Conservation (phyloP, 2,113 vertebrate genomes). For the Pelecanoides urinatrix region DNA sequence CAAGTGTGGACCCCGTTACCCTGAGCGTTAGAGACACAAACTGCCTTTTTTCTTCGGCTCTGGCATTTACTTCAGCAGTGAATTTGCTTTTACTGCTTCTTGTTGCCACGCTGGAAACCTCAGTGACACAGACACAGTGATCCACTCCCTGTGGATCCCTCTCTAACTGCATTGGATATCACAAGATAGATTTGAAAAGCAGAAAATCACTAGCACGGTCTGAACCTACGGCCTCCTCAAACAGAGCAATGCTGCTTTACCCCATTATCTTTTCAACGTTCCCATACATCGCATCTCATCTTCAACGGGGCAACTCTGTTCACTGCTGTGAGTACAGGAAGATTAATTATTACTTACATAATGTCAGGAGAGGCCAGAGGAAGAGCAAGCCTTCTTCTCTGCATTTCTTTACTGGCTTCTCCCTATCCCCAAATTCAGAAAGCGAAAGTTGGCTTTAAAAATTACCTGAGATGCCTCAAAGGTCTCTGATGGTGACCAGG, state of each 20-base stretch:
- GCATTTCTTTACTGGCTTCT: background rate
- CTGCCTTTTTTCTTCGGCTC: background rate
- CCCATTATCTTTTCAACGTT: background rate
- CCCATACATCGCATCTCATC: background rate
- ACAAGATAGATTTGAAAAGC: background rate
- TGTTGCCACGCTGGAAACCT: background rate
- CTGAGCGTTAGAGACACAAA: background rate
- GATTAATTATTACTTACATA: background rate
- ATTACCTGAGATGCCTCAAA: constrained; percentile 87
- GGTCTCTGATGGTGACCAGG: constrained; percentile 85
- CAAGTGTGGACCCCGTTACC: background rate
- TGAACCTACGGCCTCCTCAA: background rate
- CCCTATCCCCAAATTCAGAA: background rate
- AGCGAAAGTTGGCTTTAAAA: background rate
- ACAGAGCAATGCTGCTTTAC: background rate
- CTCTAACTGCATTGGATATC: accelerated
- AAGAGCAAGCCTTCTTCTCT: background rate
- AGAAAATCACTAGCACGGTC: background rate
- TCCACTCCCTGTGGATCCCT: background rate
- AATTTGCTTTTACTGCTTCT: background rate
- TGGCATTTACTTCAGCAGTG: background rate
- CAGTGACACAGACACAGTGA: background rate
- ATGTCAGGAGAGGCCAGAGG: background rate
- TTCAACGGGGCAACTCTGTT: accelerated
- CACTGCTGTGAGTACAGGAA: background rate